These are phyloP conservation scores for Drosophila subobscura DNA, from an alignment of 1,140 invertebrate species.

Conservation along the genomic window DNA sequence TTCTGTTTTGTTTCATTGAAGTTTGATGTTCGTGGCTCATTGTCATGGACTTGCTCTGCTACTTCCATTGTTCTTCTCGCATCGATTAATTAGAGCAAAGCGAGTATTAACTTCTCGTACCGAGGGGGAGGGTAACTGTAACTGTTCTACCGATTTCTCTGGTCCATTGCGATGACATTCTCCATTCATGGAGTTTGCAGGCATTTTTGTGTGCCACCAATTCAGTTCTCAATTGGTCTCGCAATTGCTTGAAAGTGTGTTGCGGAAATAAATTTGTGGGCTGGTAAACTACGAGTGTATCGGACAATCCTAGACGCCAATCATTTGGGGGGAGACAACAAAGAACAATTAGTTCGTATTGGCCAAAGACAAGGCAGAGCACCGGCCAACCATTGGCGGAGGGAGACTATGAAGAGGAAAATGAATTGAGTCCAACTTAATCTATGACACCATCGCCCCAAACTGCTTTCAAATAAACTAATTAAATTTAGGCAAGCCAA, in stretches of 20 bases:
- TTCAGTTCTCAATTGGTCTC: slow-evolving; percentile 5
- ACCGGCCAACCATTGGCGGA: too few relatives aligned
- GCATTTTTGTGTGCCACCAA: not conserved
- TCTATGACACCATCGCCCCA: slow-evolving; percentile 77
- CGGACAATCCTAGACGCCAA: not conserved
- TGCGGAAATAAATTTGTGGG: slow-evolving; percentile 10
- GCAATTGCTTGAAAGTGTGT: slow-evolving; percentile 9
- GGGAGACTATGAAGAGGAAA: slow-evolving; percentile 30
- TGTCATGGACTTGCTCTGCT: slow-evolving; percentile 29
- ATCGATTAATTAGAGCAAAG: slow-evolving; percentile 56
- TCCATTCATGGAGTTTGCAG: not conserved
- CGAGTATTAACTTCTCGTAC: slow-evolving; percentile 16
- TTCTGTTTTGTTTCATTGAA: slow-evolving; percentile 5
- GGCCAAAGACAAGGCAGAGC: not conserved
- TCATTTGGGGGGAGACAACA: slow-evolving; percentile 9
- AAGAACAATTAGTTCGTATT: slow-evolving; percentile 21
- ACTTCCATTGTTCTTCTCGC: slow-evolving; percentile 47
- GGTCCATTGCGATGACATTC: too few relatives aligned
- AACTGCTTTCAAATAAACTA: slow-evolving; percentile 81
- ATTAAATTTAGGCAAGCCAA: slow-evolving; percentile 78
- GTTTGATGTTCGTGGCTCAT: slow-evolving; percentile 9
- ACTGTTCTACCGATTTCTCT: not conserved
- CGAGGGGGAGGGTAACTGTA: too few relatives aligned
- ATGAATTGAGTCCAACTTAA: slow-evolving; percentile 76
- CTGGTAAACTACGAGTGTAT: slow-evolving; percentile 1